phyloP scores from a whole-genome alignment of 2,113 vertebrate species.

The Dipodomys ordii region DNA sequence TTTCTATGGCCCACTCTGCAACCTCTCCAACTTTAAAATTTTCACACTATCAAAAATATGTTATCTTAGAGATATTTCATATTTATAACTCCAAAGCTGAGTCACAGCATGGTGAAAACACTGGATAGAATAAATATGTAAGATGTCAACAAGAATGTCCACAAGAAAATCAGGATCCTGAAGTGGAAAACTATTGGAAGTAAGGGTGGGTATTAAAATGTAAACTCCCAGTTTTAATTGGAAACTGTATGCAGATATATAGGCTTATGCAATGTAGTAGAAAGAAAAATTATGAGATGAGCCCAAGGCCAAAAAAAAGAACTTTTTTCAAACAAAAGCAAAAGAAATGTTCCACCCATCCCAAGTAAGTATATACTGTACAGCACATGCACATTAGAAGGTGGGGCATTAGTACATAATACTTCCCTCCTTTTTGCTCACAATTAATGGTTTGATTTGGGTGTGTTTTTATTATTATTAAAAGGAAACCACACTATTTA shows the following conservation, averaged over 20 bases:
- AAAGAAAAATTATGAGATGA: slow-evolving; percentile 64
- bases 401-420: background rate
- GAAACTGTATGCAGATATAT: slow-evolving; percentile 35
- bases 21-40: slow-evolving; percentile 7
- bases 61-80: slow-evolving; percentile 52
- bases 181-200: background rate
- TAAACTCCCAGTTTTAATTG: slow-evolving; percentile 31
- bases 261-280: slow-evolving; percentile 41
- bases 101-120: background rate
- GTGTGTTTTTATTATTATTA: slow-evolving; percentile 8
- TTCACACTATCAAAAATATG: background rate
- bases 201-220: slow-evolving; percentile 54
- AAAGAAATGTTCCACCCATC: slow-evolving; percentile 39
- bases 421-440: slow-evolving; percentile 15
- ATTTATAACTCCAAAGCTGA: background rate
- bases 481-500: slow-evolving; percentile 38
- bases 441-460: slow-evolving; percentile 54
- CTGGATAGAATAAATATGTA: background rate
- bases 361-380: slow-evolving; percentile 51
- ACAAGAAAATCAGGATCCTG: slow-evolving; percentile 31
- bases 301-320: slow-evolving; percentile 52
- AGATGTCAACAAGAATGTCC: slow-evolving; percentile 58
- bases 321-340: slow-evolving; percentile 52
- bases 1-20: background rate
- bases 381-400: background rate